Percentiles rank a stretch among this genome's conserved stretches.
Evolutionary conservation across 2,888 invertebrate genomes (phyloP).

Genomic region (Buathra laborator): DNA sequence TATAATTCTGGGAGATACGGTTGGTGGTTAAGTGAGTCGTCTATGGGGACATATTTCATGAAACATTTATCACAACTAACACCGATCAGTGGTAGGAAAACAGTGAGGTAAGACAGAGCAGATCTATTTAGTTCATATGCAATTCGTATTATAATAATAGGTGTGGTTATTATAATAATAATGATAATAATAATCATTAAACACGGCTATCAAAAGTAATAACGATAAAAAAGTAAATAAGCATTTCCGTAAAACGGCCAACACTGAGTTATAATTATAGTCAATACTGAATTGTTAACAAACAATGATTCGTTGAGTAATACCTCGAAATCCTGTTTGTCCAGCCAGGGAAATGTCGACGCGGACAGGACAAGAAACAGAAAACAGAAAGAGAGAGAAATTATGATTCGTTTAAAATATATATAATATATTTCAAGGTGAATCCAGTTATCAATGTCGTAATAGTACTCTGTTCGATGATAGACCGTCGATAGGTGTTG

Average conservation of each 20-base stretch:
- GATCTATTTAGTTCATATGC: conserved; percentile 81
- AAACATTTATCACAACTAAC: conserved; percentile 81
- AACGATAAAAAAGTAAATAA: conserved; percentile 71
- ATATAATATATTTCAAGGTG: conserved; percentile 51
- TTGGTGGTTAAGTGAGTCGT: conserved; percentile 73
- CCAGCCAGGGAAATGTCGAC: conserved; percentile 88
- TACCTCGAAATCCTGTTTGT: conserved; percentile 95
- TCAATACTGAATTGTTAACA: conserved; percentile 81
- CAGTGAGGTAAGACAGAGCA: conserved; percentile 82
- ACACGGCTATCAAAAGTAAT: conserved; percentile 64
- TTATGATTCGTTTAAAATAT: conserved; percentile 77
- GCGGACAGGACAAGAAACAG: conserved; percentile 90
- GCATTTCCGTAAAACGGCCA: conserved; percentile 84
- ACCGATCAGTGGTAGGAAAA: conserved; percentile 82
- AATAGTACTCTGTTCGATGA: conserved; percentile 42
- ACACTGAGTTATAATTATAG: conserved; percentile 78
- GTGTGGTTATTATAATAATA: conserved; percentile 69
- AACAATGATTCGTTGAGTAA: conserved; percentile 84
- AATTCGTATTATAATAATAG: conserved; percentile 73
- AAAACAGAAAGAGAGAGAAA: conserved; percentile 88
- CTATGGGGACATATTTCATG: conserved; percentile 60
- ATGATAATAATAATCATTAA: conserved; percentile 47
- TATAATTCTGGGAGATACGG: conserved; percentile 17
- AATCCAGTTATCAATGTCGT: conserved; percentile 50
- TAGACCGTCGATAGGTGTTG: conserved; percentile 48